phyloP scores from a whole-genome alignment of 2,888 invertebrate genomes.

The Selenia dentaria region DNA sequence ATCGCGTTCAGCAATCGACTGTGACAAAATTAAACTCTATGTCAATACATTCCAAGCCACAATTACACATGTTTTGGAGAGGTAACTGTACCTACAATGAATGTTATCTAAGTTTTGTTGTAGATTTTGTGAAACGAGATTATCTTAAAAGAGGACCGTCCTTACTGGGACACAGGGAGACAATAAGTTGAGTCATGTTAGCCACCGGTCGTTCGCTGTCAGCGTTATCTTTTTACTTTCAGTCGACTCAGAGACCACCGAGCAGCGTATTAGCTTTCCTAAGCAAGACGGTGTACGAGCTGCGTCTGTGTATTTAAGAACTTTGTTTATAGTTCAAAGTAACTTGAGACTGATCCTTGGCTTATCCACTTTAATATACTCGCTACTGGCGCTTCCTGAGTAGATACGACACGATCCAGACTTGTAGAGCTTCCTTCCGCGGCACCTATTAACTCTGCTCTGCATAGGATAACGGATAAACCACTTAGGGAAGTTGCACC shows the following conservation, averaged over 20 bases:
- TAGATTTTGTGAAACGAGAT: constrained; percentile 11
- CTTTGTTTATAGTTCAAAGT: constrained; percentile 52
- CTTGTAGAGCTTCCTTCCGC: constrained; percentile 78
- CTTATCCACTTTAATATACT: constrained; percentile 62
- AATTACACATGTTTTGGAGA: constrained; percentile 26
- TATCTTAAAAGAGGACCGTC: constrained; percentile 9
- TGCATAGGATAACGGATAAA: constrained; percentile 63
- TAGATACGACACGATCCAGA: constrained; percentile 68
- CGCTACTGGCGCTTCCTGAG: constrained; percentile 67
- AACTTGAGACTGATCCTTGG: constrained; percentile 59
- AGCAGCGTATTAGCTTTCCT: constrained; percentile 30
- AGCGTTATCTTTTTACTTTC: constrained; percentile 38
- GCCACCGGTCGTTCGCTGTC: constrained; percentile 32
- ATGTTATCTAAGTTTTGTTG: not conserved
- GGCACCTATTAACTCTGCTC: constrained; percentile 46
- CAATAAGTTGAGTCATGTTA: constrained; percentile 38
- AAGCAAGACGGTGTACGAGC: constrained; percentile 27
- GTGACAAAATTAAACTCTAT: constrained; percentile 42
- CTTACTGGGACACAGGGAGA: constrained; percentile 9
- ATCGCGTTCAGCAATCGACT: constrained; percentile 53
- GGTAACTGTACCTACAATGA: not conserved
- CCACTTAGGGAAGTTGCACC: constrained; percentile 67
- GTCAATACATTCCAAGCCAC: constrained; percentile 27
- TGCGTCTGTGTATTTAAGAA: constrained; percentile 27
- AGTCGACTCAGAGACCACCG: constrained; percentile 53